A percentile compares a stretch with the other conserved stretches of the same genome.
Evolutionary conservation across 2,113 vertebrate species (phyloP).

Genomic region (Grammomys surdaster): DNA sequence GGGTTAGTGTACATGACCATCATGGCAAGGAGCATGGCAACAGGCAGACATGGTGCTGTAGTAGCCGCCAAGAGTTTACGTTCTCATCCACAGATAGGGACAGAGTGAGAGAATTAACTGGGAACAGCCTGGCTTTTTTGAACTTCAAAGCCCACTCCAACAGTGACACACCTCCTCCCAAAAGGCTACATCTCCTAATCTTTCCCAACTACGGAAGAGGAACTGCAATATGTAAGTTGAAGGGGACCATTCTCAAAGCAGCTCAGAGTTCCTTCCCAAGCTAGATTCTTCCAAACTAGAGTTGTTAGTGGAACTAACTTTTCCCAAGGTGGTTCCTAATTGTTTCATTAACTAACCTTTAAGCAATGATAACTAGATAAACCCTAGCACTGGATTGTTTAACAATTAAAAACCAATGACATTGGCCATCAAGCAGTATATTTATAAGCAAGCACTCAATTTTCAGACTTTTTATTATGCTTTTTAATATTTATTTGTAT

Average conservation of each 20-base stretch:
- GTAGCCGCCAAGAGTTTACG: neutral
- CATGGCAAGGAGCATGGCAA: too few relatives aligned
- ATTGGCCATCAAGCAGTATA: neutral
- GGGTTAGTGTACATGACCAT: neutral
- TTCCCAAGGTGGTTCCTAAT: neutral
- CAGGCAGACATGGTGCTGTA: neutral
- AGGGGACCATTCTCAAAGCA: neutral
- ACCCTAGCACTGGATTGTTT: neutral
- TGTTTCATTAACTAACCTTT: neutral
- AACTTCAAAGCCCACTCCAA: neutral
- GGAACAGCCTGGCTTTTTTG: neutral
- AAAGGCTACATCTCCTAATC: neutral
- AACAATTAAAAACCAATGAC: neutral
- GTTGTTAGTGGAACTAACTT: neutral
- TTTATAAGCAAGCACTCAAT: neutral
- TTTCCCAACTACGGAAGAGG: neutral
- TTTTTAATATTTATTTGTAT: neutral
- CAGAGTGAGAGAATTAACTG: neutral
- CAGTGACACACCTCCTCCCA: neutral
- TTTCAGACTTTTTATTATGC: neutral
- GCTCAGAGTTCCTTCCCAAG: neutral
- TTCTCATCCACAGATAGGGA: neutral
- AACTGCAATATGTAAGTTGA: neutral
- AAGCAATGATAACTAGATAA: neutral
- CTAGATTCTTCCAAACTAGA: neutral